Base-by-base conservation (phyloP, 2,113 vertebrate species). In the Brachirus orientalis region DNA sequence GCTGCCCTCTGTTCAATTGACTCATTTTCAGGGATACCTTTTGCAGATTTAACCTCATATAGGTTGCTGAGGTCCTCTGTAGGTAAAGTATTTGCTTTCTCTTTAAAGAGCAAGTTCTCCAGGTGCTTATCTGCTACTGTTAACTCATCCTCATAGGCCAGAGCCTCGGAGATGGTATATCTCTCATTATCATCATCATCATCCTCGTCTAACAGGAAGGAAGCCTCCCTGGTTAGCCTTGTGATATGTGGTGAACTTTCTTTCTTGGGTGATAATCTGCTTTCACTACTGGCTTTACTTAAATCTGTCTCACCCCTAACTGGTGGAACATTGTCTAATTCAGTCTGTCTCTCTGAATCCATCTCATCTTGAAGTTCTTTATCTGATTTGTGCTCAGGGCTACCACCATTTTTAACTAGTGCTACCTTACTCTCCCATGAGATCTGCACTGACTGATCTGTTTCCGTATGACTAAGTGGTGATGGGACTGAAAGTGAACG, bases 1-100 rank as follows among this genome's bases (percentile, higher is more conserved):
- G 95, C 94, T 18, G 98, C 98, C 88, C 98, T 93, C 44, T 93
- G 92, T 76, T 96, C 94, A 35, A 98, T 92, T 10, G 96, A 95
- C 85, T 99, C 98, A 8, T 95, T 94, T 67, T 92, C 93, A 1
- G 95, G 95, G 28, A 97, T 95, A 64, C 95, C 96, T 82, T 91
- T 57, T 36, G 87, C 82, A 16, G 79, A 90, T 66, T 87, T 89
- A 17, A 93, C 84, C 47, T 94, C 89, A 44, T 88, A 91, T 46
- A 94, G 67, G 17, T 88, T 90, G 69, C 90, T 93, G 13, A 91
- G 81, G 82, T 91, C 85, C 61, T 88, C 88, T 59, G 80, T 52
- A 53, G 86, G 74, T 68, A 86, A 59, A 70, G 80, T 61, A n/a
- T 85, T 90, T 28, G 88, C 89, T 77, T 94, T 93, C 70, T 92